Evolutionary conservation across 1,140 invertebrate species (phyloP).

Genomic region (Drosophila melanogaster): Release_6_plus_ISO1_MT NC_004354.4:2869501-2870000

Average conservation of each 20-base stretch:
- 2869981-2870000: slow-evolving; percentile 8
- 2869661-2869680: slow-evolving; percentile 45
- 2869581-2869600: neutral
- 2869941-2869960: slow-evolving; percentile 37
- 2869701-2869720: slow-evolving; percentile 5
- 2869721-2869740: neutral
- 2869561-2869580: too few species aligned
- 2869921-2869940: slow-evolving; percentile 34
- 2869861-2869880: neutral
- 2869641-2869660: slow-evolving; percentile 50
- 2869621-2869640: neutral
- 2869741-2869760: neutral
- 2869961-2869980: slow-evolving; percentile 72
- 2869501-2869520: too few species aligned
- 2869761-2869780: slow-evolving; percentile 13
- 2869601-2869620: neutral
- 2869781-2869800: neutral
- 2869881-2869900: slow-evolving; percentile 33
- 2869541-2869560: too few species aligned
- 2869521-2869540: too few species aligned
- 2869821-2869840: slow-evolving; percentile 46
- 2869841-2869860: slow-evolving; percentile 7
- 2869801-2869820: slow-evolving; percentile 21
- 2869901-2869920: slow-evolving; percentile 43
- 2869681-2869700: slow-evolving; percentile 44